phyloP scores from a whole-genome alignment of 2,113 vertebrate species.

The Spilogale gracilis region DNA sequence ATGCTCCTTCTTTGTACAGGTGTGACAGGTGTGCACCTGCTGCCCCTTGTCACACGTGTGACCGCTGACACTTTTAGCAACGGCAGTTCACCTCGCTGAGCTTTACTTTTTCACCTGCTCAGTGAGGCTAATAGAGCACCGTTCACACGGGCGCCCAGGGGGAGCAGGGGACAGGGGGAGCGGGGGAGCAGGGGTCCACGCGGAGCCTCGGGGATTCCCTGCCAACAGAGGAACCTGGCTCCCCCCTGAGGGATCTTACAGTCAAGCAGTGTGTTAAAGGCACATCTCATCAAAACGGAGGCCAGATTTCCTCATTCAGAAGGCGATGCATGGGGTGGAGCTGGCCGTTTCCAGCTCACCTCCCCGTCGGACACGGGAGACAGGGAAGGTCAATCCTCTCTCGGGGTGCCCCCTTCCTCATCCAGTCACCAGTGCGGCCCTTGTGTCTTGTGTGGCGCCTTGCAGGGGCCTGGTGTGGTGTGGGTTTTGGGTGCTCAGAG shows the following conservation, averaged over 20 bases:
- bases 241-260: not conserved
- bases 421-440: not conserved
- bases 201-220: not conserved
- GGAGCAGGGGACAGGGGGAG: no score
- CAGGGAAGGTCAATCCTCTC: not conserved
- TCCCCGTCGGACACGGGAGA: accelerated
- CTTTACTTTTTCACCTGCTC: not conserved
- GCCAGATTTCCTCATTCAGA: not conserved
- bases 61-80: not conserved
- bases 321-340: not conserved
- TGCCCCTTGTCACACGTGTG: accelerated
- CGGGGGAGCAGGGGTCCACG: not conserved
- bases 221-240: not conserved
- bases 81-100: not conserved
- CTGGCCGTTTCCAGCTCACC: not conserved
- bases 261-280: not conserved
- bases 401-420: not conserved
- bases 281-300: not conserved
- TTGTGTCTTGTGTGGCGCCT: not conserved
- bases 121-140: not conserved
- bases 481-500: not conserved
- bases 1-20: not conserved
- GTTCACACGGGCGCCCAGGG: no score
- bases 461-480: accelerated
- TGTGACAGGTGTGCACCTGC: not conserved